Conservation (phyloP, 2,113 vertebrate genomes). For the Chaetodon trifascialis region DNA sequence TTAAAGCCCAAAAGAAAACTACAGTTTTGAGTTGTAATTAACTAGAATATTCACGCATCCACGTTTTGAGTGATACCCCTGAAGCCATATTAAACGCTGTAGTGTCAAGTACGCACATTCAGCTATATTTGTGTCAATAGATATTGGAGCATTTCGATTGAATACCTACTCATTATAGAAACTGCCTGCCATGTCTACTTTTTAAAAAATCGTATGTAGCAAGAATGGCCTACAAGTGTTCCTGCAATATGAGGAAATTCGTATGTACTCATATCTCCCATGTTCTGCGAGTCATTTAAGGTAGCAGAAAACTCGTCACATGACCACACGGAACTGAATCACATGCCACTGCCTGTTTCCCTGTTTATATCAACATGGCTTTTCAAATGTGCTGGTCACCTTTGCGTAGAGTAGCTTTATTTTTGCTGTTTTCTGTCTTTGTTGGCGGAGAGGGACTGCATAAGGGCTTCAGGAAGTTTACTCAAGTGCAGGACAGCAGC, state of each 20-base stretch:
- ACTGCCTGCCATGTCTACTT: no score
- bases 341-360: conserved; percentile 43
- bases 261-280: neutral
- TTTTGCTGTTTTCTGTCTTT: conserved; percentile 23
- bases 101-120: neutral
- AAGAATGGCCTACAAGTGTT: neutral
- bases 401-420: neutral
- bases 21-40: neutral
- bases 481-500: neutral
- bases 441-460: conserved; percentile 25
- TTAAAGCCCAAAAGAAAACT: rapidly evolving
- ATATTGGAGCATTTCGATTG: neutral
- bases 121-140: neutral
- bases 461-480: conserved; percentile 49
- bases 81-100: neutral
- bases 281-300: neutral
- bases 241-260: neutral
- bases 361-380: conserved; percentile 59
- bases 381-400: neutral
- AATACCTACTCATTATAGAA: neutral
- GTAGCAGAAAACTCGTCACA: conserved; percentile 53
- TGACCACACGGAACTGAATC: conserved; percentile 57
- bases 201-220: neutral
- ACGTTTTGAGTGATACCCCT: neutral
- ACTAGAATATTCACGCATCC: neutral